Conservation (phyloP, 2,113 vertebrate species). For the Oreocharis arfaki region DNA sequence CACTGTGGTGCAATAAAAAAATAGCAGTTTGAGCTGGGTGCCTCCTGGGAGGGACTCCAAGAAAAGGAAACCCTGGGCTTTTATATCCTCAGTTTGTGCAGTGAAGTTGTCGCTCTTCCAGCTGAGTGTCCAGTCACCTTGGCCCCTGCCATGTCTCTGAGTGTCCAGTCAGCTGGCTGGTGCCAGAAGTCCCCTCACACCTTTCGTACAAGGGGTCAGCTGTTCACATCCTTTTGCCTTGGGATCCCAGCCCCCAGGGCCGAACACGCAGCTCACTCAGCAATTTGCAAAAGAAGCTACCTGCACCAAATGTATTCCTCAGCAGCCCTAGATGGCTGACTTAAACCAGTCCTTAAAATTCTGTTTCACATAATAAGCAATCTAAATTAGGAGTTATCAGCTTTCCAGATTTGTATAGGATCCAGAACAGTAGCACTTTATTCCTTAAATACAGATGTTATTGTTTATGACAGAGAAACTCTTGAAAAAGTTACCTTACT, state of each 20-base stretch:
- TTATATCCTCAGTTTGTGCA: too few relatives aligned
- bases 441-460: background rate
- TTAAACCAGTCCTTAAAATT: background rate
- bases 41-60: background rate
- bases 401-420: background rate
- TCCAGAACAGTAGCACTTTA: background rate
- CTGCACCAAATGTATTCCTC: too few relatives aligned
- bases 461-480: background rate
- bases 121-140: background rate
- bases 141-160: too few relatives aligned
- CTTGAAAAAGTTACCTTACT: background rate
- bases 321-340: background rate
- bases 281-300: background rate
- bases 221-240: background rate
- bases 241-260: too few relatives aligned
- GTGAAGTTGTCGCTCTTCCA: rapidly evolving
- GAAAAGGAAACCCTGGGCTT: background rate
- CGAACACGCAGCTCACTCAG: background rate
- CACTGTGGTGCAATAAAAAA: background rate
- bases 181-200: background rate
- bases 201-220: background rate
- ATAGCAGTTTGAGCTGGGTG: background rate
- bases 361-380: background rate
- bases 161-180: too few relatives aligned
- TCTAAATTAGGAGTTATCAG: background rate